Conservation (phyloP, 1,140 invertebrate genomes). For the Caenorhabditis brenneri region DNA sequence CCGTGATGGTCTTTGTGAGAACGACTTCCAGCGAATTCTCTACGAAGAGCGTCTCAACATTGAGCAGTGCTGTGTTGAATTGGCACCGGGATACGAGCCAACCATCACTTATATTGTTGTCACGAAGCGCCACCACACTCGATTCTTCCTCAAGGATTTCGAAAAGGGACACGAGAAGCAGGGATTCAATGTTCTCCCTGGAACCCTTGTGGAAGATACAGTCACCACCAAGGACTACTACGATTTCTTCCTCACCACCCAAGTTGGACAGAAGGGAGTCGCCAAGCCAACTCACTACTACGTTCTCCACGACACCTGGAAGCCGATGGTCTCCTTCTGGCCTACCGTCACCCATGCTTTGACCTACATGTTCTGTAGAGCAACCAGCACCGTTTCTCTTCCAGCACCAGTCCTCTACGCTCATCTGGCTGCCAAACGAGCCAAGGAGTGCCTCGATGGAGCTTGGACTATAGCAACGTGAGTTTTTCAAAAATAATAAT, state of each 20-base stretch:
- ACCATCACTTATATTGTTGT: constrained; percentile 46
- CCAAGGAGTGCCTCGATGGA: constrained; percentile 41
- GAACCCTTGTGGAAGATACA: constrained; percentile 18
- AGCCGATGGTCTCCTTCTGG: not conserved
- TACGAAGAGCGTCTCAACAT: constrained; percentile 41
- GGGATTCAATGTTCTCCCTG: constrained; percentile 4
- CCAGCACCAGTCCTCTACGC: constrained; percentile 39
- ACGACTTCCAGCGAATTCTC: constrained; percentile 18
- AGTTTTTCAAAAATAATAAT: not conserved
- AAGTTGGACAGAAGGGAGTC: not conserved
- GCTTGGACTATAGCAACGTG: not conserved
- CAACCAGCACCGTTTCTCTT: not conserved
- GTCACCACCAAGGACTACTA: constrained; percentile 32
- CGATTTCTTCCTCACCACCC: constrained; percentile 44
- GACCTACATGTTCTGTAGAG: constrained; percentile 22
- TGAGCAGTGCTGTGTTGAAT: not conserved
- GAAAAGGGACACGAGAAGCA: not conserved
- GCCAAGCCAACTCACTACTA: constrained; percentile 35
- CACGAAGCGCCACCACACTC: constrained; percentile 43
- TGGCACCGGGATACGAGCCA: not conserved
- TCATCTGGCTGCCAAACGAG: constrained; percentile 39
- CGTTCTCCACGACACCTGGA: constrained; percentile 16
- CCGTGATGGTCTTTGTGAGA: constrained; percentile 32
- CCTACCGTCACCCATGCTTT: constrained; percentile 26
- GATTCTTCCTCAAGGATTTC: constrained; percentile 11